A percentile compares a stretch with the other conserved stretches of the same genome.
Conservation (phyloP, 2,113 vertebrate species). For the Takifugu bimaculatus region DNA sequence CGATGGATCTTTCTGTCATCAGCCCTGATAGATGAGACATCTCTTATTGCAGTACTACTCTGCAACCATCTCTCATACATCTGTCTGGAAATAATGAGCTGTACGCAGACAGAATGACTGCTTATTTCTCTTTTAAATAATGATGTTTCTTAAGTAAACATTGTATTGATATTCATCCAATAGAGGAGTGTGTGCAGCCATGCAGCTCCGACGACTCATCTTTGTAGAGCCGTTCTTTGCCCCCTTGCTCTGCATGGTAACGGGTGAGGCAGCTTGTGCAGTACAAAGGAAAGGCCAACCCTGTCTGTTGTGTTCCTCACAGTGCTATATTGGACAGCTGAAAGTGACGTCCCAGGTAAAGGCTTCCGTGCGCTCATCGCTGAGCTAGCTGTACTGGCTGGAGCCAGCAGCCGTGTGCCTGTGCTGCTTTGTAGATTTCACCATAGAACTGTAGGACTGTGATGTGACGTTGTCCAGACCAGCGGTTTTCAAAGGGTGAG, state of each 20-base stretch:
- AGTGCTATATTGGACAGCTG: constrained; percentile 82
- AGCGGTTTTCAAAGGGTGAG: too few relatives aligned
- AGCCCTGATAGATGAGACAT: too few relatives aligned
- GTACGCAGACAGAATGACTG: constrained; percentile 56
- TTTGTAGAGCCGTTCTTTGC: constrained; percentile 35
- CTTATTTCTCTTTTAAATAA: constrained; percentile 67
- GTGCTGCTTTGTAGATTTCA: constrained; percentile 53
- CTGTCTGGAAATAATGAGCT: constrained; percentile 68
- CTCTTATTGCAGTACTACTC: constrained; percentile 63
- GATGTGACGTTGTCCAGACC: constrained; percentile 54
- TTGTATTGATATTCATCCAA: constrained; percentile 55
- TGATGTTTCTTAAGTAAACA: constrained; percentile 63
- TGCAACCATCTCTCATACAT: constrained; percentile 62
- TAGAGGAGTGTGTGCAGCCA: constrained; percentile 7
- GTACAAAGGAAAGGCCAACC: constrained; percentile 71
- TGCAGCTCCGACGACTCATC: constrained; percentile 10
- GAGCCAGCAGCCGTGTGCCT: constrained; percentile 43
- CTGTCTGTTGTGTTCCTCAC: constrained; percentile 78
- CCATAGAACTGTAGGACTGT: constrained; percentile 60
- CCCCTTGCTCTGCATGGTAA: constrained; percentile 53
- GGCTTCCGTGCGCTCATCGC: constrained; percentile 39
- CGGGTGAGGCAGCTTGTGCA: constrained; percentile 37
- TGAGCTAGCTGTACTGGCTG: constrained; percentile 48
- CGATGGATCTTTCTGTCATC: too few relatives aligned
- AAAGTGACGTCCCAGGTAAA: constrained; percentile 80